phyloP scores from a whole-genome alignment of 2,888 invertebrate species.

The Xestia rhomboidea region DNA sequence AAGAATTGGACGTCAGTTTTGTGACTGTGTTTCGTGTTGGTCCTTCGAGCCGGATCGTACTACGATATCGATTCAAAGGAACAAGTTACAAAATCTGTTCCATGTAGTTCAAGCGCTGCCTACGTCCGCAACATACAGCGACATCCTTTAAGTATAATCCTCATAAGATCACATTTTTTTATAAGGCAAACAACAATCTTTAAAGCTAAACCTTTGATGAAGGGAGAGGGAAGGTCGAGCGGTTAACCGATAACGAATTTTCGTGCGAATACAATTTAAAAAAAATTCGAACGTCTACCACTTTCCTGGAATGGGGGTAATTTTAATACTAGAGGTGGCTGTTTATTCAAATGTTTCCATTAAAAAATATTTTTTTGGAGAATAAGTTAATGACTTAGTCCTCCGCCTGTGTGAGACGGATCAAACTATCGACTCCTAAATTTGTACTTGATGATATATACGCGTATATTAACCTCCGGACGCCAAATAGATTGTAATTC shows the following conservation, averaged over 20 bases:
- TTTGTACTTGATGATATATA: constrained; percentile 87
- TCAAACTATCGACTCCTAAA: constrained; percentile 82
- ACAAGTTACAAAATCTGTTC: constrained; percentile 6
- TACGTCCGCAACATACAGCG: constrained; percentile 78
- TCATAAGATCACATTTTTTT: constrained; percentile 90
- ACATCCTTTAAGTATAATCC: constrained; percentile 88
- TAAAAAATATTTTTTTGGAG: constrained; percentile 72
- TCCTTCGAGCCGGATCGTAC: constrained; percentile 31
- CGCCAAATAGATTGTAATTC: constrained; percentile 82
- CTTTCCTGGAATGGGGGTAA: constrained; percentile 80
- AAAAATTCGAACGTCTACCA: constrained; percentile 69
- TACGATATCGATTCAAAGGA: constrained; percentile 6
- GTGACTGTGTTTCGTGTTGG: neutral
- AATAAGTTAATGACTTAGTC: constrained; percentile 79
- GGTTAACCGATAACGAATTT: constrained; percentile 82
- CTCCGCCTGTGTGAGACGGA: constrained; percentile 71
- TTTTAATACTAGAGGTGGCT: constrained; percentile 80
- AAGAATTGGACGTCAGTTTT: neutral
- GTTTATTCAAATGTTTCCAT: constrained; percentile 65
- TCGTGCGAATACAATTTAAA: constrained; percentile 65
- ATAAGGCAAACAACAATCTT: constrained; percentile 91
- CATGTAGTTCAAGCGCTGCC: constrained; percentile 51
- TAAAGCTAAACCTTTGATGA: constrained; percentile 90
- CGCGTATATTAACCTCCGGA: constrained; percentile 81
- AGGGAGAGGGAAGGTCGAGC: constrained; percentile 75